phyloP scores from a whole-genome alignment of 1,140 invertebrate genomes.

The Atopsyche davidsoni region DNA sequence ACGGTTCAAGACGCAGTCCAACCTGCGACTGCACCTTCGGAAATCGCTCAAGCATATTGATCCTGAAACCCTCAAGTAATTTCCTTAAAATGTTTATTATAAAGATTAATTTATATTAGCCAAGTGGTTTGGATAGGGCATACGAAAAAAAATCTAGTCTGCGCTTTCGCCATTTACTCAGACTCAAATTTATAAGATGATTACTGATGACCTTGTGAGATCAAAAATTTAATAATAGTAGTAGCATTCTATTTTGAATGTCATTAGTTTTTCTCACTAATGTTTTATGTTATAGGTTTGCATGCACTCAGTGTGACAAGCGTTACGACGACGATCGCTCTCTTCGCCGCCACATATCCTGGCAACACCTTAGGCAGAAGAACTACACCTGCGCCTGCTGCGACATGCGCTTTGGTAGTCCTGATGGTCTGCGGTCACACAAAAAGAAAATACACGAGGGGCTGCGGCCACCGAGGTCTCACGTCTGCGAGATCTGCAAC shows the following conservation, averaged over 20 bases:
- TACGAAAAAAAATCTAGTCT: too few species aligned
- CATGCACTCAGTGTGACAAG: slow-evolving; percentile 14
- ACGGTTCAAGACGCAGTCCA: slow-evolving; percentile 36
- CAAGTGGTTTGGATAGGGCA: not conserved
- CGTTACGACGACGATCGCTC: slow-evolving; percentile 18
- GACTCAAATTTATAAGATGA: too few species aligned
- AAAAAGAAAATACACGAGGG: slow-evolving; percentile 26
- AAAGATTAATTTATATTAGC: not conserved
- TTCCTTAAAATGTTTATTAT: not conserved
- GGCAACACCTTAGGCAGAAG: slow-evolving; percentile 19
- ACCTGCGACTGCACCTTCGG: slow-evolving; percentile 25
- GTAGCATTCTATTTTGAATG: too few species aligned
- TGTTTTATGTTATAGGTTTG: slow-evolving; percentile 11
- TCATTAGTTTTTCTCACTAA: not conserved
- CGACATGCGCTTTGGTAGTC: slow-evolving; percentile 22
- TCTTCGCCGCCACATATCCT: slow-evolving; percentile 20
- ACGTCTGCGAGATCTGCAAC: slow-evolving; percentile 26
- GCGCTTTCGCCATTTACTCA: too few species aligned
- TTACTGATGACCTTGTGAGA: too few species aligned
- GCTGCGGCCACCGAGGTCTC: slow-evolving; percentile 15
- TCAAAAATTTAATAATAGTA: too few species aligned
- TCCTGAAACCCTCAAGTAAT: slow-evolving; percentile 18
- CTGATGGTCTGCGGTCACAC: slow-evolving; percentile 22
- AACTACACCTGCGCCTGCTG: slow-evolving; percentile 19
- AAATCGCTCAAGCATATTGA: slow-evolving; percentile 23